Conservation (phyloP, 2,888 invertebrate genomes). For the Carpatolechia fugitivella region DNA sequence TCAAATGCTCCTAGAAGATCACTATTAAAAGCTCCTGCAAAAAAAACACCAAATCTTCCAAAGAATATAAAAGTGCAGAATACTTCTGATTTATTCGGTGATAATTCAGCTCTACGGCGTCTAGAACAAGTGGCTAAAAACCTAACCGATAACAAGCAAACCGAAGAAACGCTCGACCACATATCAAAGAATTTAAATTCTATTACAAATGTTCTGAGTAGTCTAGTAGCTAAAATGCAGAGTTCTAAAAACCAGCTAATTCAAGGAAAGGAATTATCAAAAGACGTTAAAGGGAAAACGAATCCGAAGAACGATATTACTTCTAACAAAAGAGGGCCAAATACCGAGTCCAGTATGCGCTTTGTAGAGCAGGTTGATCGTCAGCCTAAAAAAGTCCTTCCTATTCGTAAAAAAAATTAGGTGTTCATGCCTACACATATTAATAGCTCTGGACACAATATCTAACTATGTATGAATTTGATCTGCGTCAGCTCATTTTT, state of each 20-base stretch:
- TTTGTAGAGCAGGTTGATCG: too few relatives aligned
- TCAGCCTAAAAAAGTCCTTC: too few relatives aligned
- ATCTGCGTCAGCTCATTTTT: too few relatives aligned
- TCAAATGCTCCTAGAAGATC: too few relatives aligned
- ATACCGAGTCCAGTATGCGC: too few relatives aligned
- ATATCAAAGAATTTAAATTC: background rate
- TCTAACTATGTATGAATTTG: too few relatives aligned
- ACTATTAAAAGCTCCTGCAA: too few relatives aligned
- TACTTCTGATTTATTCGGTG: background rate
- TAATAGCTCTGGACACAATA: too few relatives aligned
- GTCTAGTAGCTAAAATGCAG: background rate
- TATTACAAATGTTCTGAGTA: background rate
- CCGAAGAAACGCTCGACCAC: background rate
- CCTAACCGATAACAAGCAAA: background rate
- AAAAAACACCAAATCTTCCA: too few relatives aligned
- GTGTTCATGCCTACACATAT: too few relatives aligned
- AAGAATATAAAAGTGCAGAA: too few relatives aligned
- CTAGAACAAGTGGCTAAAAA: background rate
- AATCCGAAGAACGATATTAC: background rate
- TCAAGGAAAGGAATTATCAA: background rate
- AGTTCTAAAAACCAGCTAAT: background rate
- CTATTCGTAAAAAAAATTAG: too few relatives aligned
- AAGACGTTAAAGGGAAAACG: background rate
- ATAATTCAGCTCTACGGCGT: background rate
- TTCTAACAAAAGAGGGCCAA: background rate